Percentiles rank a stretch among this genome's conserved stretches.
phyloP scores from a whole-genome alignment of 2,888 invertebrate genomes.

The Mystacides longicornis region DNA sequence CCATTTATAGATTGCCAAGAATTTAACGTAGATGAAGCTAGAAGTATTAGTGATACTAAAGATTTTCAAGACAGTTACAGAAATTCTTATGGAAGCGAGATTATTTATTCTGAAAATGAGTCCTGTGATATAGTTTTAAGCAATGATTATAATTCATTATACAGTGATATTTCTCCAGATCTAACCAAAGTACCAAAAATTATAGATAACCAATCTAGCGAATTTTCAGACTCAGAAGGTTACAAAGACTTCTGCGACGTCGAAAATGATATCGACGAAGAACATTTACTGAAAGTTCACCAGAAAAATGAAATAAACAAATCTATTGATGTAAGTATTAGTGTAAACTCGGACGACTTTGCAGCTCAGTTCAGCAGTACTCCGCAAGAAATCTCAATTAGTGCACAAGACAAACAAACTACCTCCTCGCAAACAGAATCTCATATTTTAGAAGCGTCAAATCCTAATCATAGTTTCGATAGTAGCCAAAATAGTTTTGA shows the following conservation, averaged over 20 bases:
- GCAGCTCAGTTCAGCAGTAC: background rate
- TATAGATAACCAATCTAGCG: constrained; percentile 39
- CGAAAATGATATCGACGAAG: constrained; percentile 43
- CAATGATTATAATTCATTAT: constrained; percentile 39
- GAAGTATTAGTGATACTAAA: constrained; percentile 28
- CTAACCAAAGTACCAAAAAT: constrained; percentile 40
- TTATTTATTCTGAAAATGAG: constrained; percentile 46
- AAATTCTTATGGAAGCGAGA: constrained; percentile 26
- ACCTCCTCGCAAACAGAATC: background rate
- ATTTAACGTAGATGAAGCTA: constrained; percentile 27
- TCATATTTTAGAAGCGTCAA: background rate
- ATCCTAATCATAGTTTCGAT: background rate
- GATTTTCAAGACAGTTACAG: constrained; percentile 15
- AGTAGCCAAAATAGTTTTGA: constrained; percentile 33
- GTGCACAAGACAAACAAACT: background rate
- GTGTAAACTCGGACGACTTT: background rate
- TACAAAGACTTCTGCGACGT: constrained; percentile 36
- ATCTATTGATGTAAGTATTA: constrained; percentile 30
- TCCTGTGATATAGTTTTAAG: constrained; percentile 40
- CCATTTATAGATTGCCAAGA: constrained; percentile 38
- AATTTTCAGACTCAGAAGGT: constrained; percentile 43
- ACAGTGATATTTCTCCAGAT: constrained; percentile 41
- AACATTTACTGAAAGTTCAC: constrained; percentile 41
- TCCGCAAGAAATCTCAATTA: background rate
- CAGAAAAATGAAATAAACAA: constrained; percentile 46